These are phyloP conservation scores for Vicugna pacos DNA, from an alignment of 2,113 vertebrate genomes.

Conservation along the genomic window DNA sequence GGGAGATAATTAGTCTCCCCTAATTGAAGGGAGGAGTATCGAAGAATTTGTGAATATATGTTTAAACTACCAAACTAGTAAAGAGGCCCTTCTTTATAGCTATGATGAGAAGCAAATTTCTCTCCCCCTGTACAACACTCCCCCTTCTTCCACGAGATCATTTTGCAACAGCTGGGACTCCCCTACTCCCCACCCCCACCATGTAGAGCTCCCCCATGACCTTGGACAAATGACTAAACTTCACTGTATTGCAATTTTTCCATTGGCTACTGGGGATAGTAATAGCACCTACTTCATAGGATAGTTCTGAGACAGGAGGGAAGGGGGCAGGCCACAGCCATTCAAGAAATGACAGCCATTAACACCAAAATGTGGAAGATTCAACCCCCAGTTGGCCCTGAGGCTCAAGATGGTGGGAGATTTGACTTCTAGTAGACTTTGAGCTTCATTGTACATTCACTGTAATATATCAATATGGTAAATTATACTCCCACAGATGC, in stretches of 20 bases:
- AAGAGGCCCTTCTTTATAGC: neutral
- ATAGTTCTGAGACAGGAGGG: neutral
- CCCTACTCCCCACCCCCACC: neutral
- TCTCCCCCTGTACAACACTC: neutral
- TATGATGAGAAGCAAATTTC: neutral
- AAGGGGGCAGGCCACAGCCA: too few species aligned
- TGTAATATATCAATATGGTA: too few species aligned
- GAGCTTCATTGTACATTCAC: too few species aligned
- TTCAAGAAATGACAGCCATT: too few species aligned
- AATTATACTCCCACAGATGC: too few species aligned
- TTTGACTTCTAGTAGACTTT: too few species aligned
- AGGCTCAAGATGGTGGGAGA: too few species aligned
- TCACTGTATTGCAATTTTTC: neutral
- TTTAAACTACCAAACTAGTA: slow-evolving; percentile 14
- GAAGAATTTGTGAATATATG: neutral
- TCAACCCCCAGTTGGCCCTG: too few species aligned
- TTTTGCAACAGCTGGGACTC: neutral
- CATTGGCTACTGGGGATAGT: neutral
- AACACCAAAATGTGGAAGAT: too few species aligned
- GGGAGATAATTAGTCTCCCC: neutral
- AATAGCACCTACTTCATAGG: neutral
- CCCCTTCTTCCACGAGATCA: neutral
- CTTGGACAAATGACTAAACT: neutral
- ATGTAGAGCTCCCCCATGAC: neutral
- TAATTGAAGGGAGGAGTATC: neutral